Evolutionary conservation across 2,888 invertebrate genomes (phyloP), one percentile per base, ranked within the genome.

Genomic region (Cheilosia soror): DNA sequence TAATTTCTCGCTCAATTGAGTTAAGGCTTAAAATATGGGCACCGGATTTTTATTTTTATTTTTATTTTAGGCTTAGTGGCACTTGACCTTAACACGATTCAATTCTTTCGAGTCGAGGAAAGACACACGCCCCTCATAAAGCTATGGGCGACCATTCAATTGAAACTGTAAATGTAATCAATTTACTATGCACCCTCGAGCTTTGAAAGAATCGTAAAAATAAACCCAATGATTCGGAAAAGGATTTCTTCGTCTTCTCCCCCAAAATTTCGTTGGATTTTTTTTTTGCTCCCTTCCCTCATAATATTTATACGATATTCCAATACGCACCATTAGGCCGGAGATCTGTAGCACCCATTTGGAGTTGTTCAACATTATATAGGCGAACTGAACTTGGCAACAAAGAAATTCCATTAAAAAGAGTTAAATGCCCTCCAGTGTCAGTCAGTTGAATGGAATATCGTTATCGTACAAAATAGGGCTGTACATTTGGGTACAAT

Each of bases 91-190:
- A 69, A 65, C 66, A 66, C 75, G 57, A 76, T 66, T 75, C 75
- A 60, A 53, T 75, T 63, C 31, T 25, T 9, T 60, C 15, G 11
- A 37, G 31, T 49, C 3, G 2, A 7, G 31, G 11, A 62, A 29
- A 20, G n/a, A 73, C 15, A 33, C 11, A 37, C 29, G 15, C 33
- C 11, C 25, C 37, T 42, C 47, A 55, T 11, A 37, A 9, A 29
- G 60, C 66, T 53, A 29, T 51, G 63, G 62, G 68, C 29, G 78
- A 69, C 79, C 75, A 80, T 80, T 80, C 84, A 75, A 63, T 80
- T 80, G 80, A 80, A 80, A 84, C 84, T 80, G 84, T 76, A 76
- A 80, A 80, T 84, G 84, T 84, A 80, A 84, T 84, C 84, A 84
- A 84, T 84, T 84, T 80, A 60, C 31, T 66, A 84, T 75, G 49